Base-by-base conservation (phyloP, 2,113 vertebrate genomes). In the Anhinga anhinga region DNA sequence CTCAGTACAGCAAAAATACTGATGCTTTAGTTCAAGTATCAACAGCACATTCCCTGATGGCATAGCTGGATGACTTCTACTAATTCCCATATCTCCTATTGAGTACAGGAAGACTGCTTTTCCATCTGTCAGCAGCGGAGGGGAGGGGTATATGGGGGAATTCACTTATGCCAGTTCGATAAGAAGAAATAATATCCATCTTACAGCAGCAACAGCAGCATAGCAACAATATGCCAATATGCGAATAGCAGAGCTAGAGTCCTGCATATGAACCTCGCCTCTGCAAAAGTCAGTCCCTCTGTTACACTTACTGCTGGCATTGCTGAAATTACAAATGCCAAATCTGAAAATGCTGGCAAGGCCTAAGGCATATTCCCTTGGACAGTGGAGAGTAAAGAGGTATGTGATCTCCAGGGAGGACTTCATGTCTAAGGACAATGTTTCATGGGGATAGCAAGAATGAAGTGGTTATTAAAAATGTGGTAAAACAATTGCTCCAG, bases 21-120 rank as follows among this genome's bases (percentile, higher is more conserved):
- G 80, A 69, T 84, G 52, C 44, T 93, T 15, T 92, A 65, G 62
- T 76, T 95, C 82, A 95, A 93, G 55, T 55, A 94, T 27, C 91
- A 89, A 72, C 78, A 70, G 30, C 82, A 82, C 40, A 83, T 59
- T 97, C 95, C 96, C 96, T 50, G 55, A 80, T 53, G 86, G 50
- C 80, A 90, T 55, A 93, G 94, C 73, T 95, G 87, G 76, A 87
- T 88, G 71, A 40, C 80, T 95, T 90, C 53, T 59, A 49, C 82
- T 85, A 94, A 95, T 96, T 95, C 90, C 79, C 71, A 3, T 29
- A 61, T 77, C 76, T 95, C 67, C 78, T 72, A 69, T 82, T 0
- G 12, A 81, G 82, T 82, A 55, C n/a, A 86, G 65, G 69, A 90
- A 81, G 40, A 63, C 50, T 94, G 84, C 25, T 95, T 19, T 66